Percentiles rank a stretch among this genome's conserved stretches.
These are phyloP conservation scores for Sebastolobus alascanus DNA, from an alignment of 2,797 vertebrate genomes.

Conservation along the genomic window DNA sequence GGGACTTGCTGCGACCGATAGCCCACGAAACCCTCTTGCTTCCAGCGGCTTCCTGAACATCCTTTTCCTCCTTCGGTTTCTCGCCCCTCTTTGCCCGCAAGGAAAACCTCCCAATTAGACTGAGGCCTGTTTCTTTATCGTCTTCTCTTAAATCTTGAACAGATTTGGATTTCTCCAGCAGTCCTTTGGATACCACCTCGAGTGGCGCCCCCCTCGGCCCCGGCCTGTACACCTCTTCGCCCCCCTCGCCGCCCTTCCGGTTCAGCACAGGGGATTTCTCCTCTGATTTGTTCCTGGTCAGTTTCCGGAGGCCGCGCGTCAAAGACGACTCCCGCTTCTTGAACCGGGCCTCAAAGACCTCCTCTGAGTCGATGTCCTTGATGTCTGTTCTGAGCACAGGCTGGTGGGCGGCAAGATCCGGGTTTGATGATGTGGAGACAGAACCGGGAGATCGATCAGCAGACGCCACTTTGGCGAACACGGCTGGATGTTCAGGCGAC, in stretches of 20 bases:
- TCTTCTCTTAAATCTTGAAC: slow-evolving; percentile 91
- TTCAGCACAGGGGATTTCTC: slow-evolving; percentile 84
- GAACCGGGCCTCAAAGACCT: slow-evolving; percentile 95
- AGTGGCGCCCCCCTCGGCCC: slow-evolving; percentile 89
- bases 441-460: slow-evolving; percentile 39
- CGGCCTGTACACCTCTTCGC: slow-evolving; percentile 94
- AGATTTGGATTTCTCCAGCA: slow-evolving; percentile 90
- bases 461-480: slow-evolving; percentile 83
- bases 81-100: slow-evolving; percentile 86
- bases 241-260: slow-evolving; percentile 70
- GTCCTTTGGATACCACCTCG: slow-evolving; percentile 83
- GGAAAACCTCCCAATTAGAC: slow-evolving; percentile 88
- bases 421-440: slow-evolving; percentile 42
- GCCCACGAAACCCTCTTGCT: slow-evolving; percentile 88
- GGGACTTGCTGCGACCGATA: slow-evolving; percentile 86
- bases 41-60: slow-evolving; percentile 65
- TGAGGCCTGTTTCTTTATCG: slow-evolving; percentile 87
- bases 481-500: slow-evolving; percentile 80
- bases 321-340: slow-evolving; percentile 93
- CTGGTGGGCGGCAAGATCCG: slow-evolving; percentile 52
- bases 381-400: slow-evolving; percentile 84
- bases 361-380: slow-evolving; percentile 93
- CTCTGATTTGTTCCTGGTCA: slow-evolving; percentile 91
- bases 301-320: slow-evolving; percentile 88
- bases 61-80: slow-evolving; percentile 79